These are phyloP conservation scores for Herpailurus yagouaroundi DNA, from an alignment of 2,113 vertebrate genomes.

Conservation along the genomic window DNA sequence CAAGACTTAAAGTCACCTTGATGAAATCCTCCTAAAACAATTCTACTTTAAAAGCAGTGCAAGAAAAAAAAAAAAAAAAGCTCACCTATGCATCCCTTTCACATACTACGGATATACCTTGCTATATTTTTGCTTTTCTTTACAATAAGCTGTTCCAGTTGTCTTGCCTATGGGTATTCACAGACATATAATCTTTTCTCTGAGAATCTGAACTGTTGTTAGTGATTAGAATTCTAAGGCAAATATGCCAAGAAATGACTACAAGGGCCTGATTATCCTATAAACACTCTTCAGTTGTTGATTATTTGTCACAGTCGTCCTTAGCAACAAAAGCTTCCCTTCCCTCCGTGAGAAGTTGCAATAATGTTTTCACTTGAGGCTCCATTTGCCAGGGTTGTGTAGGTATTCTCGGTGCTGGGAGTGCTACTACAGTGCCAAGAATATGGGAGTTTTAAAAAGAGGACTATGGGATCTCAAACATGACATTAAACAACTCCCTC, in stretches of 20 bases:
- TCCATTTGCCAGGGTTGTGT: background rate
- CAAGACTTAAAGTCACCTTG: background rate
- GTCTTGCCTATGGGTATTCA: background rate
- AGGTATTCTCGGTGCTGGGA: background rate
- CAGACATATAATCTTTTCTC: background rate
- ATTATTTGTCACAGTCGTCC: background rate
- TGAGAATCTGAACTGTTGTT: slow-evolving; percentile 7
- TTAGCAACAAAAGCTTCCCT: background rate
- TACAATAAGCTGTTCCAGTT: background rate
- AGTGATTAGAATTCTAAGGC: slow-evolving; percentile 29
- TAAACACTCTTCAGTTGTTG: slow-evolving; percentile 40
- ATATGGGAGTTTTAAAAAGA: background rate
- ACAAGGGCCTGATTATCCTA: slow-evolving; percentile 7
- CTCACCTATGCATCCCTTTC: background rate
- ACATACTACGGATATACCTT: background rate
- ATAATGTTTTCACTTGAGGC: slow-evolving; percentile 12
- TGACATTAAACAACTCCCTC: background rate
- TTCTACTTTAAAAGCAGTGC: background rate
- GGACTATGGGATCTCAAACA: background rate
- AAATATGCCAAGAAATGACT: slow-evolving; percentile 44
- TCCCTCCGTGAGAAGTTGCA: background rate
- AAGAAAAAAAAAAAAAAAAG: background rate
- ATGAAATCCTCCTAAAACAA: slow-evolving; percentile 46
- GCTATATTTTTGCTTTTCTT: background rate
- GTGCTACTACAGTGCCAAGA: background rate